Evolutionary conservation across 2,888 invertebrate species (phyloP), one percentile per base, ranked within the genome.

Genomic region (Troglohyphantes excavatus): DNA sequence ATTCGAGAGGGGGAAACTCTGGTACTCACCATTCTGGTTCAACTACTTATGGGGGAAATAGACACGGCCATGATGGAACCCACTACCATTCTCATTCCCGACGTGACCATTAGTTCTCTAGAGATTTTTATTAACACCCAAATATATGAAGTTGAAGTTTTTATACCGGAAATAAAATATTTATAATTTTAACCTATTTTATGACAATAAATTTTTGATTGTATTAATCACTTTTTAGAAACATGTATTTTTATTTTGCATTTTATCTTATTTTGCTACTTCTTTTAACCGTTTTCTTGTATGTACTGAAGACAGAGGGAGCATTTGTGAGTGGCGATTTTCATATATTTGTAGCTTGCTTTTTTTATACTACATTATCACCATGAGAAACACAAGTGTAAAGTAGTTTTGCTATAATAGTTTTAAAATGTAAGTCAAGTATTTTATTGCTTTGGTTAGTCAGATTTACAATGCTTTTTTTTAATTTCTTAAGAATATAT

Each of bases 1-100:
- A 90, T 76, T 65, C 89, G 0, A 65, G 91, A 6, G 90, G 82
- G 3, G 81, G 89, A 70, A 29, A 43, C 23, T 73, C 79, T 26
- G 26, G 76, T 19, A 26, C 70, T 29, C 86, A 90, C 23, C 90
- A 86, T 9, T 68, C 76, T 26, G 87, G 90, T 23, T 53, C 82
- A 43, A 79, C 88, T 88, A 84, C 83, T 83, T 90, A 70, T 70
- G 72, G 76, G 29, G 67, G 82, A 2, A 79, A 33, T 39, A 79
- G 90, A 61, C 90, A 87, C 63, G 27, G 73, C 75, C 85, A 90
- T 67, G 90, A 86, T 67, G 39, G 78, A 13, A 33, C 5, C 3
- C 68, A 65, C 59, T n/a, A n/a, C n/a, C 73, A 75, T 61, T 88
- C 83, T 53, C 88, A 90, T 46, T 89, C 88, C 7, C 53, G 88